Evolutionary conservation across 2,888 invertebrate species (phyloP), one percentile per base, ranked within the genome.

Genomic region (Norana najaformis): DNA sequence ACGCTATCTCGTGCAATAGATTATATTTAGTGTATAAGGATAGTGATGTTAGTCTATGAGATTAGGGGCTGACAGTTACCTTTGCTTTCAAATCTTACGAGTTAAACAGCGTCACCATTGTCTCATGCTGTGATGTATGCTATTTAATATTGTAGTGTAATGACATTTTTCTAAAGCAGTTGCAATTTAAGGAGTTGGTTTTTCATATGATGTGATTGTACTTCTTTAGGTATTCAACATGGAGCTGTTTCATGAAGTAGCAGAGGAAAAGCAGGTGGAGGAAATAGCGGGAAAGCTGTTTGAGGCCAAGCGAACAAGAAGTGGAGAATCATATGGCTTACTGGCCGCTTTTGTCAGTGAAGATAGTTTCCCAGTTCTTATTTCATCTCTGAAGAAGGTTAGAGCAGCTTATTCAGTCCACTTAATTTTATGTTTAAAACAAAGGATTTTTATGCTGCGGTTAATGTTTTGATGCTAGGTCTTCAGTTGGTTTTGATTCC

Each of bases 231-330:
- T 98, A 13, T 98, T 98, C 92, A 96, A 96, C 88, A 96, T 97
- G 91, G 99, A 99, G 95, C 96, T 99, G 83, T 99, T 99, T 94
- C 98, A 98, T 0, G 96, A 96, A 30, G 95, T 97, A 11, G 96
- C 97, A 0, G 98, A 98, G 94, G 99, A 99, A 95, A 99, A 98
- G 94, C 97, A 98, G 95, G 96, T 98, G 0, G 96, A 96, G 0
- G 97, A 97, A 93, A 96, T 99, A 39, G 96, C 96, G 14, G 96
- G 96, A 23, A 97, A 97, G 94, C 92, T 95, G 53, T 95, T 95
- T 92, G 96, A 96, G 93, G 96, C 96, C 0, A 94, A 95, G 91
- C 94, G 94, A 39, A 96, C 97, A 88, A 98, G 98, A 95, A 98
- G 98, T 93, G 98, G 96, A 92, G 97, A 97, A 23, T 97, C 97